phyloP scores from a whole-genome alignment of 1,140 invertebrate species.

The Asobara japonica region DNA sequence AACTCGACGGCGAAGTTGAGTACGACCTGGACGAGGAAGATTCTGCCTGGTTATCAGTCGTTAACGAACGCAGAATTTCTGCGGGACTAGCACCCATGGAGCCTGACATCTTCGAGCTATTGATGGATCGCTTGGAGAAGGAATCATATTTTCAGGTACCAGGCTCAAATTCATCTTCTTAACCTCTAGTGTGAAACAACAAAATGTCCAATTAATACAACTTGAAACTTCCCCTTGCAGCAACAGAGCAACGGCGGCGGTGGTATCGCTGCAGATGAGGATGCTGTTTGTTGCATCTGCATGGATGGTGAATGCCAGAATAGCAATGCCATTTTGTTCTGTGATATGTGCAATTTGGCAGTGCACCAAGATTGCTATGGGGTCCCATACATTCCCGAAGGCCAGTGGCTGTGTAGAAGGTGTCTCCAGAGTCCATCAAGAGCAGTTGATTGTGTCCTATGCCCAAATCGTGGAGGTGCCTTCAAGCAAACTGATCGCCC shows the following conservation, averaged over 20 bases:
- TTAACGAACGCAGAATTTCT: conserved; percentile 83
- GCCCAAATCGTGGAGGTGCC: conserved; percentile 97
- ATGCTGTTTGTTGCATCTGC: conserved; percentile 97
- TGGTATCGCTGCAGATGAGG: conserved; percentile 88
- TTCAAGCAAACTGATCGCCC: conserved; percentile 97
- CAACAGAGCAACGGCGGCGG: conserved; percentile 73
- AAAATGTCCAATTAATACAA: too few species aligned
- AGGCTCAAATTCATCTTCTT: too few species aligned
- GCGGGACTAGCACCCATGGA: conserved; percentile 76
- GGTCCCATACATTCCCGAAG: conserved; percentile 98
- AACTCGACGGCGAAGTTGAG: conserved; percentile 91
- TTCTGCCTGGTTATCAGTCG: conserved; percentile 88
- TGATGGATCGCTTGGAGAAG: conserved; percentile 97
- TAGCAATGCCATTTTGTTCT: conserved; percentile 92
- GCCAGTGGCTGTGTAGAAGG: conserved; percentile 95
- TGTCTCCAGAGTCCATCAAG: conserved; percentile 96
- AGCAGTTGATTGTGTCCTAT: conserved; percentile 95
- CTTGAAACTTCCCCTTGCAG: too few species aligned
- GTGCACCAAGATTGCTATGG: conserved; percentile 99
- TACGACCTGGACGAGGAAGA: conserved; percentile 99
- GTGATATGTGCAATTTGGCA: conserved; percentile 99
- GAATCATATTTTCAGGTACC: conserved; percentile 98
- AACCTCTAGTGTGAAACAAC: too few species aligned
- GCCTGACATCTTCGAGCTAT: conserved; percentile 88
- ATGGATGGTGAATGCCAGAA: conserved; percentile 97